phyloP scores from a whole-genome alignment of 1,140 invertebrate species.

The Diachasma alloeum region DNA sequence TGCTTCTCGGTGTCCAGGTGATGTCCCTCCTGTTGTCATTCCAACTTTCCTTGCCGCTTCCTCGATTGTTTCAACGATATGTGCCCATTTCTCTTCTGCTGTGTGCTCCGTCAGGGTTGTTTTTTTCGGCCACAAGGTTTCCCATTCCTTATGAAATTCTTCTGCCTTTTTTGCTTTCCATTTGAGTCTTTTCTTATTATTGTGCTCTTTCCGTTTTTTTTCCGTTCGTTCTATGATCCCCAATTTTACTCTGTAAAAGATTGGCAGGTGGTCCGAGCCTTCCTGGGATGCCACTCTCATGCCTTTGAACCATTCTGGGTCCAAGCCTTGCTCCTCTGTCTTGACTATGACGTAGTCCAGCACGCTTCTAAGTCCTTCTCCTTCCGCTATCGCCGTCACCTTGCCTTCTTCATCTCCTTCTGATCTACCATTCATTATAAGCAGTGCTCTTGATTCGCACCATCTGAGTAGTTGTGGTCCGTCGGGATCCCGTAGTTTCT shows the following conservation, averaged over 20 bases:
- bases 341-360: not conserved
- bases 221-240: not conserved
- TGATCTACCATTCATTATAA: not conserved
- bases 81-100: not conserved
- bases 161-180: not conserved
- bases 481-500: not conserved
- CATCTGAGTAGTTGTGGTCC: not conserved
- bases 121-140: not conserved
- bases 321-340: not conserved
- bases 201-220: too few relatives aligned
- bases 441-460: not conserved
- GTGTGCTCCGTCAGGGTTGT: too few relatives aligned
- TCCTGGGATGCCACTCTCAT: not conserved
- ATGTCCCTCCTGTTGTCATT: not conserved
- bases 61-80: not conserved
- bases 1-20: not conserved
- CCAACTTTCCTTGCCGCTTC: slow-evolving; percentile 13
- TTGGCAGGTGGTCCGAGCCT: not conserved
- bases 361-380: not conserved
- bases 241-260: not conserved
- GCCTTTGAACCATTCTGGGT: not conserved
- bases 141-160: not conserved
- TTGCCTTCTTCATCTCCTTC: not conserved
- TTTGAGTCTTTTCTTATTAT: too few relatives aligned
- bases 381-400: not conserved